Evolutionary conservation across 2,888 invertebrate genomes (phyloP).

Genomic region (Agrypnus murinus): DNA sequence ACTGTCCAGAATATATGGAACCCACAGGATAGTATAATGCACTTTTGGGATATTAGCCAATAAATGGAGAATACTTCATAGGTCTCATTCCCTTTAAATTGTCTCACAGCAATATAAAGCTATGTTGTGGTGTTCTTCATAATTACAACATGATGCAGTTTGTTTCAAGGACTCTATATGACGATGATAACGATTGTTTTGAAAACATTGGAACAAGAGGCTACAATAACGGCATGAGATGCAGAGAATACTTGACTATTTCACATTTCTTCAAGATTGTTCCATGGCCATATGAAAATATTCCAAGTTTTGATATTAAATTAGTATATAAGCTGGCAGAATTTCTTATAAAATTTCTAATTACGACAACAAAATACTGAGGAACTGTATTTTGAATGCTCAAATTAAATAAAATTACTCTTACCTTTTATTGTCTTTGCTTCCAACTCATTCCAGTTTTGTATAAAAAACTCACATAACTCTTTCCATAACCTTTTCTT

Average conservation of each 20-base stretch:
- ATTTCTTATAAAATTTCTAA: conserved; percentile 4
- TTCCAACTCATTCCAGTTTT: conserved; percentile 33
- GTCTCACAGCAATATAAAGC: conserved; percentile 19
- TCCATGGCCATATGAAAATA: conserved; percentile 50
- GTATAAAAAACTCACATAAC: conserved; percentile 20
- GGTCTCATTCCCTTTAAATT: background rate
- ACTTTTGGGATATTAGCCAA: conserved; percentile 32
- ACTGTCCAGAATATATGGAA: conserved; percentile 16
- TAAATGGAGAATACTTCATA: conserved; percentile 41
- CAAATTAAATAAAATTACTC: conserved; percentile 32
- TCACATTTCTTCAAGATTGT: conserved; percentile 53
- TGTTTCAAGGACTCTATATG: conserved; percentile 21
- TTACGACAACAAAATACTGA: conserved; percentile 7
- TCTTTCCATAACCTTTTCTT: conserved; percentile 40
- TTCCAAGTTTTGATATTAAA: too few species aligned
- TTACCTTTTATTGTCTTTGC: conserved; percentile 27
- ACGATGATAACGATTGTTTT: background rate
- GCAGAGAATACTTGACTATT: conserved; percentile 56
- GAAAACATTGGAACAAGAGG: conserved; percentile 33
- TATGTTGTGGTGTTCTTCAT: conserved; percentile 30
- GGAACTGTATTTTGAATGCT: conserved; percentile 1
- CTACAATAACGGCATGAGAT: conserved; percentile 35
- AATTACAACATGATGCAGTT: conserved; percentile 33
- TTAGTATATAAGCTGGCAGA: background rate
- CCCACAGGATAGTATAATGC: conserved; percentile 23